Evolutionary conservation across 2,797 vertebrate species (phyloP).

Genomic region (Rhinoraja longicauda): DNA sequence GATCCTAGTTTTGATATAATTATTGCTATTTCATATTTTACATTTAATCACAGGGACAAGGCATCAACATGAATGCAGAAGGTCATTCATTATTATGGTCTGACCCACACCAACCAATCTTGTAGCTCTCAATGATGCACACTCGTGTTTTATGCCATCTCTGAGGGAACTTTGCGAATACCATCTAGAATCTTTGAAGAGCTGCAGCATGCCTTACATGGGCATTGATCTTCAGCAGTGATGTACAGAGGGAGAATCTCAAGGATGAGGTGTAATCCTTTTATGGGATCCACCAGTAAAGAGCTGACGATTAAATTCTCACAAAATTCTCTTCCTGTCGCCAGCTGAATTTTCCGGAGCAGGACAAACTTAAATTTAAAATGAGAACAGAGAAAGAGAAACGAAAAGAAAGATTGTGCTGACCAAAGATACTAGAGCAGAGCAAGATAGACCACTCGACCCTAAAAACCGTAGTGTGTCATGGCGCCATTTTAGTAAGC

Average conservation of each 20-base stretch:
- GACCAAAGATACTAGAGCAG: too few species aligned
- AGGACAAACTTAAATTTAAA: neutral
- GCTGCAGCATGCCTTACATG: neutral
- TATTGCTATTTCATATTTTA: constrained; percentile 22
- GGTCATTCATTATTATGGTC: neutral
- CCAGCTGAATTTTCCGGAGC: neutral
- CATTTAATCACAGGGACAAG: neutral
- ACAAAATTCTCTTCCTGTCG: neutral
- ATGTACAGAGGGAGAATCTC: neutral
- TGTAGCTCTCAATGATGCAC: neutral
- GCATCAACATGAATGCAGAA: neutral
- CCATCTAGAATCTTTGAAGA: too few species aligned
- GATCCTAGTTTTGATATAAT: constrained; percentile 31
- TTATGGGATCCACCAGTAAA: neutral
- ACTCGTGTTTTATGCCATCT: neutral
- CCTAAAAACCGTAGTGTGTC: too few species aligned
- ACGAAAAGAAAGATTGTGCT: neutral
- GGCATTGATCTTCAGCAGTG: neutral
- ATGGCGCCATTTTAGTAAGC: too few species aligned
- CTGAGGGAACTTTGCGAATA: neutral
- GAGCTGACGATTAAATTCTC: neutral
- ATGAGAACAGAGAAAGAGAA: neutral
- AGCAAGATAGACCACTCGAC: too few species aligned
- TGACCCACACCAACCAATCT: neutral
- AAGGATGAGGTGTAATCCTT: neutral